phyloP scores from a whole-genome alignment of 2,888 invertebrate genomes.

The Holacanthella duospinosa region DNA sequence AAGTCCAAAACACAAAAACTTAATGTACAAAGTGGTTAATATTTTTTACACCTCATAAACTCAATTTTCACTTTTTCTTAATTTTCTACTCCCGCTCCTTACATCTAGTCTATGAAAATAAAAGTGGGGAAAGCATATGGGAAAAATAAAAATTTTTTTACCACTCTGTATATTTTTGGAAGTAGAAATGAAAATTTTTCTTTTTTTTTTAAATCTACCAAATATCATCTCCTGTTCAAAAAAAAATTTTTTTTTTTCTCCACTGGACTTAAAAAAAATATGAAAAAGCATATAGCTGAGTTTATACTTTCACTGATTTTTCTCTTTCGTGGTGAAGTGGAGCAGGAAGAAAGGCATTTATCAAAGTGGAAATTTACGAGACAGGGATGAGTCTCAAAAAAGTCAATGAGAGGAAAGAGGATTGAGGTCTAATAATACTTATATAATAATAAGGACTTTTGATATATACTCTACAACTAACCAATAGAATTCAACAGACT shows the following conservation, averaged over 20 bases:
- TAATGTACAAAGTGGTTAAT: no score
- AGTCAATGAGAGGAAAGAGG: constrained; percentile 16
- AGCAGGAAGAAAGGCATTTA: constrained; percentile 32
- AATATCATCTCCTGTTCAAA: constrained; percentile 27
- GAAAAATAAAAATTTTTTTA: neutral
- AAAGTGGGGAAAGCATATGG: no score
- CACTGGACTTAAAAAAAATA: neutral
- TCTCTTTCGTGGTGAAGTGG: constrained; percentile 21
- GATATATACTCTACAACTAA: no score
- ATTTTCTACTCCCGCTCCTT: no score
- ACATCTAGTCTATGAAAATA: no score
- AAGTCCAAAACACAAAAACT: no score
- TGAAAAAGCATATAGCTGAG: no score
- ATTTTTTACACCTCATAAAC: no score
- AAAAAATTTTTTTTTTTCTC: constrained; percentile 5
- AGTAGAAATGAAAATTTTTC: constrained; percentile 28
- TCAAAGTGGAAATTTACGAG: constrained; percentile 29
- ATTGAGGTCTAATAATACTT: neutral
- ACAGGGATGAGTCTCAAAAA: neutral
- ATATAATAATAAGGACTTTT: neutral
- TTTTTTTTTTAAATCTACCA: constrained; percentile 25
- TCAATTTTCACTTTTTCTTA: no score
- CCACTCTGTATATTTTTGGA: neutral
- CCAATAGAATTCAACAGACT: neutral
- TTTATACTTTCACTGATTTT: no score